These are phyloP conservation scores for Ardeotis arabs DNA, from an alignment of 2,113 vertebrate genomes.

Conservation along the genomic window DNA sequence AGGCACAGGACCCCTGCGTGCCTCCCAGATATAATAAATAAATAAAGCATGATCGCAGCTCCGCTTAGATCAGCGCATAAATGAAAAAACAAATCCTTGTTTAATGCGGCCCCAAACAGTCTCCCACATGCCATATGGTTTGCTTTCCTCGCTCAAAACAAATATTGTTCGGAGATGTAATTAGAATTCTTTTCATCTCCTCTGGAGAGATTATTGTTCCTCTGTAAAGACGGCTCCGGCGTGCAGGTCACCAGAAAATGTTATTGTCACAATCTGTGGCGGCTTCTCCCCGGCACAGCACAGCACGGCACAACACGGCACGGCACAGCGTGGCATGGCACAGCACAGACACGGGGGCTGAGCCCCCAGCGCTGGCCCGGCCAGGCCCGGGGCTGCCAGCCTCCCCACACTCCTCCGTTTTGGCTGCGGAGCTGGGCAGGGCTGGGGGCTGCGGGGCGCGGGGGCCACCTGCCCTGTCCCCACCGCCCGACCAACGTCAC, in stretches of 20 bases:
- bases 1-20: accelerated
- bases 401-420: accelerated
- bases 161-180: slow-evolving; percentile 62
- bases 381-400: background rate
- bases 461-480: background rate
- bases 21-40: background rate
- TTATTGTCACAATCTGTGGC: background rate
- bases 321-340: background rate
- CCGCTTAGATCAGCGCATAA: background rate
- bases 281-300: accelerated
- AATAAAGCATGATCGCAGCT: background rate
- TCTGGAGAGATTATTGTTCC: slow-evolving; percentile 44
- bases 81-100: slow-evolving; percentile 15
- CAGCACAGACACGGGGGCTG: too few species aligned
- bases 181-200: slow-evolving; percentile 68
- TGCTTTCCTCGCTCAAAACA: slow-evolving; percentile 60
- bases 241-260: background rate
- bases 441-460: accelerated
- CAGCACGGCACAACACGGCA: background rate
- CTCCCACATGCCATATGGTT: slow-evolving; percentile 52
- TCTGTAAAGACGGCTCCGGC: background rate
- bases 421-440: background rate
- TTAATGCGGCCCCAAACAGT: background rate
- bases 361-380: background rate
- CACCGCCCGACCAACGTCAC: background rate